Base-by-base conservation (phyloP, 2,888 invertebrate genomes). In the Pteria penguin region DNA sequence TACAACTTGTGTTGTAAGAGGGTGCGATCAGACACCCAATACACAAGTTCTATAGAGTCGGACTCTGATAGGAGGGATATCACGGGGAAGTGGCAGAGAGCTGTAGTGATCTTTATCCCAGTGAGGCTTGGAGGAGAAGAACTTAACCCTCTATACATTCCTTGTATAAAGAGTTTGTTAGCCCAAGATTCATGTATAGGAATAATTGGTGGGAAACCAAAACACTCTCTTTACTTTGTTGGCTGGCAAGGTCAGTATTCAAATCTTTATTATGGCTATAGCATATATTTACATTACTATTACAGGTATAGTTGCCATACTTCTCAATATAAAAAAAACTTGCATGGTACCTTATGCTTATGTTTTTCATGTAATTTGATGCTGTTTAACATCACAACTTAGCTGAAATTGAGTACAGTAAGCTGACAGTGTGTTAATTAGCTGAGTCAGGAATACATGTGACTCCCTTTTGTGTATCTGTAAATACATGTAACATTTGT, bases 151-250 rank as follows among this genome's bases (percentile, higher is more conserved):
- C 95, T 96, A 68, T 98, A 98, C 93, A 95, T 95, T 14, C 95
- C 96, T 18, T 96, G 96, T 90, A 93, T 98, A 32, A 96, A 96
- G 77, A 94, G 95, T 36, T 92, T 97, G 62, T 94, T 98, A 54
- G 96, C 96, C 80, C 94, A 96, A 79, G 95, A 96, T 84, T 94
- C 95, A 87, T 97, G 97, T 88, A 95, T 98, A 86, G 98, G 98
- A 27, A 95, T 98, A 67, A 97, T 98, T 88, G 98, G 98, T 5
- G 98, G 98, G 18, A 94, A 96, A 86, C 98, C 98, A 0, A 96
- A 96, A 90, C 97, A 97, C 94, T 97, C 98, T 22, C 93, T 98
- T 45, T 98, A 97, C 92, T 97, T 98, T 93, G 94, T 98, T 80
- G 98, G 98, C 63, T 97, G 95, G 92, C 97, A 97, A 94, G 95